A percentile compares a stretch with the other conserved stretches of the same genome.
These are phyloP conservation scores for Poeciliopsis occidentalis DNA, from an alignment of 2,113 vertebrate species.

Conservation along the genomic window DNA sequence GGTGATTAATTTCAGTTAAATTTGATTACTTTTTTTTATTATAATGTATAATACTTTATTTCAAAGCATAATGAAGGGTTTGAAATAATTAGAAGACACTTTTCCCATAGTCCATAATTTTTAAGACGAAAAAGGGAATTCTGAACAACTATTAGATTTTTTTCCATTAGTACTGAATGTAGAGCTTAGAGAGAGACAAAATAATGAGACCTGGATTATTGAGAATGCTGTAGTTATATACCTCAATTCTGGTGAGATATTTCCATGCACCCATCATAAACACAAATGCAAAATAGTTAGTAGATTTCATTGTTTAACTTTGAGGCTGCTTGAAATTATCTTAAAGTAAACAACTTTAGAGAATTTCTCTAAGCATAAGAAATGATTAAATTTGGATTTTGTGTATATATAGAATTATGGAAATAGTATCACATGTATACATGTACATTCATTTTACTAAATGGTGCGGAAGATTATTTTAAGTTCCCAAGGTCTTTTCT, in stretches of 20 bases:
- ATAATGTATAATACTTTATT: neutral
- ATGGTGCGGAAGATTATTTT: no score
- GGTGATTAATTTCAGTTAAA: no score
- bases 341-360: neutral
- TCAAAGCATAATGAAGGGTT: neutral
- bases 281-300: neutral
- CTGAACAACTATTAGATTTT: neutral
- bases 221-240: slow-evolving; percentile 1
- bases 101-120: neutral
- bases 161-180: neutral
- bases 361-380: no score
- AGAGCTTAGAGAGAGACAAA: no score
- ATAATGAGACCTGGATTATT: neutral
- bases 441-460: no score
- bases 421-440: no score
- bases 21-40: no score
- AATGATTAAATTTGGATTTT: no score
- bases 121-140: neutral
- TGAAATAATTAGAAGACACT: neutral
- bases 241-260: neutral
- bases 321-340: no score
- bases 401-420: no score
- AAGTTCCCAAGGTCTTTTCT: no score
- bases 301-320: no score
- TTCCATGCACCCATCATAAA: neutral